phyloP scores from a whole-genome alignment of 2,113 vertebrate species.

The Bombycilla garrulus region DNA sequence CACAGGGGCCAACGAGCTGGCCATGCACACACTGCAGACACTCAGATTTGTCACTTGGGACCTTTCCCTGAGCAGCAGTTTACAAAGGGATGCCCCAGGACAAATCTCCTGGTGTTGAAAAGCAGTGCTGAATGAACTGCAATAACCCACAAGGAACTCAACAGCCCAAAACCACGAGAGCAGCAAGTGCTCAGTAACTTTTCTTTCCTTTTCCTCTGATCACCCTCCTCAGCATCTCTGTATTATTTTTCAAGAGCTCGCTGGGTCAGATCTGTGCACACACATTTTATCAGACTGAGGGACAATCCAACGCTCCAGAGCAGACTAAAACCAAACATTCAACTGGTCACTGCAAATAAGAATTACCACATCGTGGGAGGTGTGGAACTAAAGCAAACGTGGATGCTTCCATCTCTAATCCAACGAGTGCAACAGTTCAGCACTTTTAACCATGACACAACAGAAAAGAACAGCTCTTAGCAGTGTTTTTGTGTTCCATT shows the following conservation, averaged over 20 bases:
- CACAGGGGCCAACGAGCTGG: neutral
- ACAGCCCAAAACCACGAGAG: neutral
- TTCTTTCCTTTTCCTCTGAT: neutral
- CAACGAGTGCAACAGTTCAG: neutral
- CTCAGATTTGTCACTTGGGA: neutral
- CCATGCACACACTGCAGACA: neutral
- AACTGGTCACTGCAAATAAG: neutral
- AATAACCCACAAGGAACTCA: neutral
- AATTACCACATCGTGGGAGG: neutral
- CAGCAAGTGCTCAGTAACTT: neutral
- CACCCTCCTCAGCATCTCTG: neutral
- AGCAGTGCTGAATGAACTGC: slow-evolving; percentile 54
- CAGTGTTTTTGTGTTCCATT: neutral
- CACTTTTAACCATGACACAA: neutral
- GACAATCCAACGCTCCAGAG: neutral
- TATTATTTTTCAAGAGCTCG: neutral
- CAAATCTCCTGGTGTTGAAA: neutral
- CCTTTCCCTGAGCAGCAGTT: neutral
- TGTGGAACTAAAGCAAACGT: neutral
- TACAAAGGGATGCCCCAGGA: neutral
- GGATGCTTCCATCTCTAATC: neutral
- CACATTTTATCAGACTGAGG: neutral
- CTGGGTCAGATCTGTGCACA: neutral
- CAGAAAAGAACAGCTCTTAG: neutral
- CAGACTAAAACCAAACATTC: neutral